Evolutionary conservation across 2,888 invertebrate species (phyloP), one percentile per base, ranked within the genome.

Genomic region (Diabrotica balteata): DNA sequence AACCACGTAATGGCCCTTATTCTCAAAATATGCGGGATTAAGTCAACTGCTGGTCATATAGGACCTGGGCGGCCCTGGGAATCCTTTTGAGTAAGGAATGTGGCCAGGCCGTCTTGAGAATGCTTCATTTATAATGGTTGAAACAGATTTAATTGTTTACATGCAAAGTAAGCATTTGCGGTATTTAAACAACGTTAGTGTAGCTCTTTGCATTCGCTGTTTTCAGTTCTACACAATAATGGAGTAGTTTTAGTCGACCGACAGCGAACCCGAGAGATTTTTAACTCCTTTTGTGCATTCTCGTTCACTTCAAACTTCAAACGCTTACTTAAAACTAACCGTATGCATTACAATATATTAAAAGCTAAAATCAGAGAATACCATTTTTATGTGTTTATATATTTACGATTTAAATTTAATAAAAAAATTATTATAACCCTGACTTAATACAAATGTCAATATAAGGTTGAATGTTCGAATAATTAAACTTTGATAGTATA

Each of bases 141-240:
- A 73, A 79, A 76, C 78, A 76, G 81, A 80, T 81, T 81, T 80
- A 80, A 81, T 80, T 80, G 80, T 81, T 78, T 75, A 78, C 66
- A 77, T 77, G 76, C 77, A 78, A 77, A 78, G 76, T 76, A 75
- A 78, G 77, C 74, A 77, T 78, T 70, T 76, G 75, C 59, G 76
- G 78, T 67, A 78, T 77, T 74, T 63, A 63, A 52, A 61, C 61
- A 44, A 59, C 70, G 59, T 32, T 49, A 46, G 42, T 10, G 10
- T 54, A 22, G 11, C 43, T 54, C 54, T 54, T 43, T 61, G 9
- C 11, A 47, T 50, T 32, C 46, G 10, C 32, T 46, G 42, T 61
- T 53, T 46, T 61, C n/a, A 52, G 22, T 44, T 53, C 8, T 45
- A 42, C 47, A 61, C 53, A 17, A 53, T 61, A 60, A 60, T 44